phyloP scores from a whole-genome alignment of 2,888 invertebrate genomes.

The Tinea pellionella region DNA sequence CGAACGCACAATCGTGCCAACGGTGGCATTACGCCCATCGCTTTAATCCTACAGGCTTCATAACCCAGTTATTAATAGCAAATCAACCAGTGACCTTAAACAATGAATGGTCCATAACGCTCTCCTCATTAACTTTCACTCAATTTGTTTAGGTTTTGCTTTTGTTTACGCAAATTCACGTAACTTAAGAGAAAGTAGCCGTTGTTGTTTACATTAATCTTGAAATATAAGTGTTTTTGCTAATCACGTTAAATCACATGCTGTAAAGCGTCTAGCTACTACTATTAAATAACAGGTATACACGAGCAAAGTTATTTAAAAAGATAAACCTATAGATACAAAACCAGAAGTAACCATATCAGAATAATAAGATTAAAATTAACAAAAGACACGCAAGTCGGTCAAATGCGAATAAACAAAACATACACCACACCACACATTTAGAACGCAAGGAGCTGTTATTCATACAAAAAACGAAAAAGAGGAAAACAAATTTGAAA shows the following conservation, averaged over 20 bases:
- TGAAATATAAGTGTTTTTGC: slow-evolving; percentile 14
- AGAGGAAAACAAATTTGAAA: not conserved
- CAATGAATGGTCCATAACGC: not conserved
- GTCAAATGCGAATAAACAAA: not conserved
- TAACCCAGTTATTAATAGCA: slow-evolving; percentile 8
- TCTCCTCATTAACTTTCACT: slow-evolving; percentile 5
- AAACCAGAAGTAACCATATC: not conserved
- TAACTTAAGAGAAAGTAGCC: not conserved
- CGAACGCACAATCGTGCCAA: slow-evolving; percentile 6
- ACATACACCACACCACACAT: not conserved
- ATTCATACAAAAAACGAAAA: not conserved
- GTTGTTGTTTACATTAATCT: slow-evolving; percentile 15
- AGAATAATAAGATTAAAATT: not conserved
- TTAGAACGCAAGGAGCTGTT: not conserved
- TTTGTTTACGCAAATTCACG: not conserved
- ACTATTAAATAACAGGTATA: not conserved
- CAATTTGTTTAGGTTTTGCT: not conserved
- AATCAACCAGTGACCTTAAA: slow-evolving; percentile 10
- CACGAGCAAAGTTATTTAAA: too few relatives aligned
- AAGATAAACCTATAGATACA: too few relatives aligned
- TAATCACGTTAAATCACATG: slow-evolving; percentile 14
- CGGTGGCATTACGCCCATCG: not conserved
- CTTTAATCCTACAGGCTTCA: slow-evolving; percentile 4
- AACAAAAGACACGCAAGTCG: not conserved
- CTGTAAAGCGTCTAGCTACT: not conserved